Evolutionary conservation across 1,140 invertebrate genomes (phyloP).

Genomic region (Pectinophora gossypiella): DNA sequence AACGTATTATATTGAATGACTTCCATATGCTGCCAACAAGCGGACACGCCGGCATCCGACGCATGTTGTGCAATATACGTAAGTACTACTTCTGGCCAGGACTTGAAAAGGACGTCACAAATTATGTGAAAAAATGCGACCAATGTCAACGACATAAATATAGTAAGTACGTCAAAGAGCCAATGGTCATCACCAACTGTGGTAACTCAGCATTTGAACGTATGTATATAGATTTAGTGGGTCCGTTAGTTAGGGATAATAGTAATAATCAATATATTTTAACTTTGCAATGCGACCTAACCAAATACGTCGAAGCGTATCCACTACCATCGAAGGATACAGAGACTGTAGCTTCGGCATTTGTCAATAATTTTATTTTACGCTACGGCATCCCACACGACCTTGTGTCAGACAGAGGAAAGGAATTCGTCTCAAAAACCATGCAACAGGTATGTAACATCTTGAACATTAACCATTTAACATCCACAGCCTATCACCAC

Average conservation of each 20-base stretch:
- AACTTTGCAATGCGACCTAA: neutral
- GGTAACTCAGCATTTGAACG: neutral
- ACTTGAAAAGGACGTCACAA: neutral
- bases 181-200: slow-evolving; percentile 4
- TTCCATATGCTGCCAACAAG: slow-evolving; percentile 7
- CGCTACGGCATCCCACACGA: neutral
- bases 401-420: neutral
- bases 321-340: neutral
- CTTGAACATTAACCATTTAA: neutral
- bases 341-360: neutral
- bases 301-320: slow-evolving; percentile 1
- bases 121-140: slow-evolving; percentile 1
- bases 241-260: slow-evolving; percentile 1
- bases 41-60: slow-evolving; percentile 4
- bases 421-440: neutral
- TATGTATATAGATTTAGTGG: neutral
- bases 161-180: neutral
- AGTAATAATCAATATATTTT: neutral
- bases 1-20: slow-evolving; percentile 2
- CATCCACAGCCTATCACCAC: no score
- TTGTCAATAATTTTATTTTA: neutral
- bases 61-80: slow-evolving; percentile 4
- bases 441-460: neutral
- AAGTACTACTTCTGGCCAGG: slow-evolving; percentile 6
- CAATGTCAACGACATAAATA: slow-evolving; percentile 8